Conservation (phyloP, 2,888 invertebrate species). For the Scrobipalpa costella region DNA sequence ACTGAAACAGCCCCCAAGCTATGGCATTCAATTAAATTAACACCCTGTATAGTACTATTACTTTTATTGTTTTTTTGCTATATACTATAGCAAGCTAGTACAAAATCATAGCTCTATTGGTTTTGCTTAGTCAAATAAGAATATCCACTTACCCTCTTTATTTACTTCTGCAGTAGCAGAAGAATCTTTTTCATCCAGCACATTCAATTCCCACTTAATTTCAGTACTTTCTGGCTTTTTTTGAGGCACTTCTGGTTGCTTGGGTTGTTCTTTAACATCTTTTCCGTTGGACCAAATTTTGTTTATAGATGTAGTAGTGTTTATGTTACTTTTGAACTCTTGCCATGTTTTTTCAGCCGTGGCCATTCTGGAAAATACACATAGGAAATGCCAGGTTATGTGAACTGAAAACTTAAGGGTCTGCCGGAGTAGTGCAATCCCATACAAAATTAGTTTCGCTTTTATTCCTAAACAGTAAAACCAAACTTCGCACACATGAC, state of each 20-base stretch:
- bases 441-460: too few species aligned
- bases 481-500: too few species aligned
- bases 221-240: neutral
- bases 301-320: neutral
- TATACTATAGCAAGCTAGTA: too few species aligned
- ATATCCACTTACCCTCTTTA: neutral
- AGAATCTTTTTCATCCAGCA: constrained; percentile 1
- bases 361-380: neutral
- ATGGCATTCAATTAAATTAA: too few species aligned
- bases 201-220: constrained; percentile 9
- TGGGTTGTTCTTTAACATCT: neutral
- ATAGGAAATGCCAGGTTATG: neutral
- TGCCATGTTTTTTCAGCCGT: neutral
- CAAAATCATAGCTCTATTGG: too few species aligned
- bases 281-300: neutral
- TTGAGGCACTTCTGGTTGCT: neutral
- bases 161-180: neutral
- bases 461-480: too few species aligned
- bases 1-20: too few species aligned
- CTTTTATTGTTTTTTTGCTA: too few species aligned
- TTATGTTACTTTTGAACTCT: neutral
- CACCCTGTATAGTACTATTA: too few species aligned
- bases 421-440: too few species aligned
- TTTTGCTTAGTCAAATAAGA: neutral
- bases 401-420: too few species aligned